Conservation (phyloP, 2,888 invertebrate species). For the Ashinkailepas kermadecensis region DNA sequence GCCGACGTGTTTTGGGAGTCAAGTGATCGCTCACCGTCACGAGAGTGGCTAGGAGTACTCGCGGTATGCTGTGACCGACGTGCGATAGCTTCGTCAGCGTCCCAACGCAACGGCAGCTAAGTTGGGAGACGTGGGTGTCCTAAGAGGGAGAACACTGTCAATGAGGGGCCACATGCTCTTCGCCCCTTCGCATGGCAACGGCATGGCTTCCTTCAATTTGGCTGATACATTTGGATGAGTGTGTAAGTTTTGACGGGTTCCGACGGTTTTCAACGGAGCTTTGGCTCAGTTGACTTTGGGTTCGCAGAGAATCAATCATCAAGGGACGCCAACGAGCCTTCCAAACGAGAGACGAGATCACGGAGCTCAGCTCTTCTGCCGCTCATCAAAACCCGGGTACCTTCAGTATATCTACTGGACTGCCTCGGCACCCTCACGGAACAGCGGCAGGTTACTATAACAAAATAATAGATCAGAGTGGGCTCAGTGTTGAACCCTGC, state of each 20-base stretch:
- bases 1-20: background rate
- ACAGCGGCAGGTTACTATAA: background rate
- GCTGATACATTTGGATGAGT: background rate
- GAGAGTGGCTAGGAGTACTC: background rate
- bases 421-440: background rate
- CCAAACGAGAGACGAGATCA: background rate
- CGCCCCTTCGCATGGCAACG: no score
- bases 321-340: background rate
- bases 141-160: background rate
- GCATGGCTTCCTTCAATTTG: background rate
- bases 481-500: background rate
- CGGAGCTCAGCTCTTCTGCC: background rate
- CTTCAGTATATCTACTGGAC: background rate
- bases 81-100: background rate
- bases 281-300: background rate
- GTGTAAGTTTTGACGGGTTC: background rate
- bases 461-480: background rate
- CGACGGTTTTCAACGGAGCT: background rate
- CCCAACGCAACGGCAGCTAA: background rate
- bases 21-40: background rate
- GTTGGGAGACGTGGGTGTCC: background rate
- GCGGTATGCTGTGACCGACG: background rate
- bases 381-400: background rate
- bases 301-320: background rate
- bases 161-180: no score